These are phyloP conservation scores for Leptobrachium ailaonicum DNA, from an alignment of 2,113 vertebrate species.

Conservation along the genomic window DNA sequence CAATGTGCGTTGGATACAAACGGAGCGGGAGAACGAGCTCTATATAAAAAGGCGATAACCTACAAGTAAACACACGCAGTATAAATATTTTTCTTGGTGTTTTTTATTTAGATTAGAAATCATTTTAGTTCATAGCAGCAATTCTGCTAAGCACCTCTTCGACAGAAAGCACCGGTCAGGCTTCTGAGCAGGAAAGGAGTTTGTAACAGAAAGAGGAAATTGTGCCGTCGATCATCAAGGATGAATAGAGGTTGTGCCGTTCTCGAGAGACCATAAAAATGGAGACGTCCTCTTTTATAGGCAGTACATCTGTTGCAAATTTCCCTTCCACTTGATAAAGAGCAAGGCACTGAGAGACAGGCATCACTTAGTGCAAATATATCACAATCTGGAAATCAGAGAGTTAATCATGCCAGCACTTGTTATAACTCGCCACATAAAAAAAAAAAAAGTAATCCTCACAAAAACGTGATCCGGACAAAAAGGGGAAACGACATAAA, in stretches of 20 bases:
- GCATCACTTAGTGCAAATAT: background rate
- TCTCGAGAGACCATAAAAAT: background rate
- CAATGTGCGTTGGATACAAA: constrained; percentile 15
- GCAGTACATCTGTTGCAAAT: background rate
- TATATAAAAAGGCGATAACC: too few species aligned
- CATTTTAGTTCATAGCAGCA: background rate
- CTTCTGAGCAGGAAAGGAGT: background rate
- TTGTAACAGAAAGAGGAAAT: background rate
- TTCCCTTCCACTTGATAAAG: background rate
- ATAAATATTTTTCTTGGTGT: too few species aligned
- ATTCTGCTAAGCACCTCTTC: background rate
- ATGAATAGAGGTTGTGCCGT: background rate
- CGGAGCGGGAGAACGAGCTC: background rate
- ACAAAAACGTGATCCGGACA: background rate
- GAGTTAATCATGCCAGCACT: background rate
- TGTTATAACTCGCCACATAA: background rate
- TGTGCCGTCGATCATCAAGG: background rate
- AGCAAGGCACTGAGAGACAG: constrained; percentile 38
- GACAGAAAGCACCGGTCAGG: background rate
- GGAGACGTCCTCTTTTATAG: background rate
- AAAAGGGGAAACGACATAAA: background rate
- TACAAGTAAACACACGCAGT: too few species aligned
- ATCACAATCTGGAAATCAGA: background rate
- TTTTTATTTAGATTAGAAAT: constrained; percentile 22
- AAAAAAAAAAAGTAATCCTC: background rate